Evolutionary conservation across 1,140 invertebrate genomes (phyloP).

Genomic region (Plectrocnemia conspersa): DNA sequence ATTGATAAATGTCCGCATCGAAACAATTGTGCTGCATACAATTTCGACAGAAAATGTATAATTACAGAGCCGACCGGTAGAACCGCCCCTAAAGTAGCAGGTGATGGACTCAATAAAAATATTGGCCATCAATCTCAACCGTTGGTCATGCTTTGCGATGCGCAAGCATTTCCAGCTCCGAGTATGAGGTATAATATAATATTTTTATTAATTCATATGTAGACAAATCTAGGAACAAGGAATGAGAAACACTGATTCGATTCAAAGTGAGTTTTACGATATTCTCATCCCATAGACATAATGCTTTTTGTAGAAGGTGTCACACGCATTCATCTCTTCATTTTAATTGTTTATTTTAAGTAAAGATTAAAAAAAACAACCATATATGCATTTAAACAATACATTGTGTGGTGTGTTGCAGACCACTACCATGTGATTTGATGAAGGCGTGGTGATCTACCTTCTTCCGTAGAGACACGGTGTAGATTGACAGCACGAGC

Average conservation of each 20-base stretch:
- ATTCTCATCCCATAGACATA: not conserved
- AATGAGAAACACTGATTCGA: not conserved
- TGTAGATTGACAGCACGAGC: slow-evolving; percentile 27
- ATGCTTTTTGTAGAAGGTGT: slow-evolving; percentile 35
- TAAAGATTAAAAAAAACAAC: slow-evolving; percentile 2
- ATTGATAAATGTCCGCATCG: not conserved
- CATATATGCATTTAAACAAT: slow-evolving; percentile 14
- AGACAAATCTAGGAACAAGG: not conserved
- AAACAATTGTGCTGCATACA: not conserved
- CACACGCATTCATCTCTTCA: slow-evolving; percentile 48
- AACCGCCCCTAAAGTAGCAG: slow-evolving; percentile 58
- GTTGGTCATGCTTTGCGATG: slow-evolving; percentile 59
- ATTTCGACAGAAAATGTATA: slow-evolving; percentile 27
- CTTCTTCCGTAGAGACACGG: slow-evolving; percentile 20
- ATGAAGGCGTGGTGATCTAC: slow-evolving; percentile 34
- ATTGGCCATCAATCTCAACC: slow-evolving; percentile 37
- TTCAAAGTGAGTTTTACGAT: not conserved
- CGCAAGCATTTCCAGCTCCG: slow-evolving; percentile 59
- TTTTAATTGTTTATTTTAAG: slow-evolving; percentile 17
- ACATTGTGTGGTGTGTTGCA: slow-evolving; percentile 35
- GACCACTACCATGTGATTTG: slow-evolving; percentile 34
- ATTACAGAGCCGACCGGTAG: slow-evolving; percentile 59
- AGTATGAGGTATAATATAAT: slow-evolving; percentile 44
- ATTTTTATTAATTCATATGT: not conserved
- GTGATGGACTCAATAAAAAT: slow-evolving; percentile 54